Percentiles rank a stretch among this genome's conserved stretches.
phyloP scores from a whole-genome alignment of 2,888 invertebrate species.

The Autographa gamma region DNA sequence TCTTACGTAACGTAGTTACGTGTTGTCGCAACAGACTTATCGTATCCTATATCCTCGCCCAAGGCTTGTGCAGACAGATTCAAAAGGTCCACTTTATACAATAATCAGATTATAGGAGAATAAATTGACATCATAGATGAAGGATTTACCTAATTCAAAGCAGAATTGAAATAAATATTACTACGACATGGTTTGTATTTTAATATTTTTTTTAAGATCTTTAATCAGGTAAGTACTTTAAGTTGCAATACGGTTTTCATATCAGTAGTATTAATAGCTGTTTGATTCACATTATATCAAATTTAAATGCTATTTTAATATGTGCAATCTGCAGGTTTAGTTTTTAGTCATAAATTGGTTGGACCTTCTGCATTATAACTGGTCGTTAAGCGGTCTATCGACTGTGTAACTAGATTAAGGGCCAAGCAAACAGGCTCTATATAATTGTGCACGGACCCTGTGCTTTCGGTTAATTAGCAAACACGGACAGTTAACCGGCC shows the following conservation, averaged over 20 bases:
- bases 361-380: slow-evolving; percentile 17
- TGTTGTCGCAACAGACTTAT: slow-evolving; percentile 31
- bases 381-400: slow-evolving; percentile 44
- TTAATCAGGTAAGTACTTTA: too few relatives aligned
- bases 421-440: slow-evolving; percentile 54
- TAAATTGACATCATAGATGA: not conserved
- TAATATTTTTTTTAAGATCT: too few relatives aligned
- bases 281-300: too few relatives aligned
- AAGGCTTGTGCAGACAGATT: not conserved
- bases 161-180: too few relatives aligned
- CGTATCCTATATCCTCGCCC: slow-evolving; percentile 20
- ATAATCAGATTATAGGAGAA: not conserved
- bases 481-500: slow-evolving; percentile 45
- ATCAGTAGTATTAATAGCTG: too few relatives aligned
- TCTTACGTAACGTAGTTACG: slow-evolving; percentile 27
- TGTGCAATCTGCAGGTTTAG: not conserved
- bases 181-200: too few relatives aligned
- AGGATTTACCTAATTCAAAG: not conserved
- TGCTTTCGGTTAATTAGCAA: slow-evolving; percentile 56
- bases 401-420: slow-evolving; percentile 59
- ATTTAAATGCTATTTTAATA: too few relatives aligned
- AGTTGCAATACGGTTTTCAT: too few relatives aligned
- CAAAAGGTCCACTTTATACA: slow-evolving; percentile 30
- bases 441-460: slow-evolving; percentile 50
- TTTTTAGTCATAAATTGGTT: not conserved